Evolutionary conservation across 2,113 vertebrate species (phyloP).

Genomic region (Brevimyrus niger): DNA sequence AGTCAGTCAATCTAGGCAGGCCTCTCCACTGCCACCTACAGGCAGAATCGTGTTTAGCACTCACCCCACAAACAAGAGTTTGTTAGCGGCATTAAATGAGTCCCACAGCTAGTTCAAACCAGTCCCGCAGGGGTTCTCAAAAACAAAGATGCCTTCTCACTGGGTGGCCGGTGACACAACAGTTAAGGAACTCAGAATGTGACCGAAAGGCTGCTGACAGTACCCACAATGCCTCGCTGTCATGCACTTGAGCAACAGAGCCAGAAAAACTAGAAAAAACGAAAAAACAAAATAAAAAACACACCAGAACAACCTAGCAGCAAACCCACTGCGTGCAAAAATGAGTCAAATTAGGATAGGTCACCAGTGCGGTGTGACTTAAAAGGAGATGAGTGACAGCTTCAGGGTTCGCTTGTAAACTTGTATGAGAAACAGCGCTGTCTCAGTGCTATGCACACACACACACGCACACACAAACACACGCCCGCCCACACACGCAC

Average conservation of each 20-base stretch:
- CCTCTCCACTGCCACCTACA: neutral
- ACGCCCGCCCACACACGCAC: constrained; percentile 31
- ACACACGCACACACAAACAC: constrained; percentile 34
- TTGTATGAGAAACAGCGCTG: neutral
- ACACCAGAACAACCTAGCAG: neutral
- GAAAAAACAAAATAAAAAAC: neutral
- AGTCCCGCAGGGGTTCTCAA: neutral
- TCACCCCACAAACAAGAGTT: neutral
- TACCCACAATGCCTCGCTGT: neutral
- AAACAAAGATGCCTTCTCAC: neutral
- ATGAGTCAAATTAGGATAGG: neutral
- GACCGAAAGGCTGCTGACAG: neutral
- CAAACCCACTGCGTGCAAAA: neutral
- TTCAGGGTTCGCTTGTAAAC: neutral
- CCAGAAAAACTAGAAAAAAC: neutral
- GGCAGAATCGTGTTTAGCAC: neutral
- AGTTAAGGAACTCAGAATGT: neutral
- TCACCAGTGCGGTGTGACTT: neutral
- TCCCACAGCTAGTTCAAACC: neutral
- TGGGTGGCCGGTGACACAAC: neutral
- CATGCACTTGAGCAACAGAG: neutral
- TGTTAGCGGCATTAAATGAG: neutral
- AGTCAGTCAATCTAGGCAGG: neutral
- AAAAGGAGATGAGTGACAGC: neutral
- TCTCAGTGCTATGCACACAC: neutral